Conservation (phyloP, 2,797 vertebrate species). For the Phrynocephalus forsythii region DNA sequence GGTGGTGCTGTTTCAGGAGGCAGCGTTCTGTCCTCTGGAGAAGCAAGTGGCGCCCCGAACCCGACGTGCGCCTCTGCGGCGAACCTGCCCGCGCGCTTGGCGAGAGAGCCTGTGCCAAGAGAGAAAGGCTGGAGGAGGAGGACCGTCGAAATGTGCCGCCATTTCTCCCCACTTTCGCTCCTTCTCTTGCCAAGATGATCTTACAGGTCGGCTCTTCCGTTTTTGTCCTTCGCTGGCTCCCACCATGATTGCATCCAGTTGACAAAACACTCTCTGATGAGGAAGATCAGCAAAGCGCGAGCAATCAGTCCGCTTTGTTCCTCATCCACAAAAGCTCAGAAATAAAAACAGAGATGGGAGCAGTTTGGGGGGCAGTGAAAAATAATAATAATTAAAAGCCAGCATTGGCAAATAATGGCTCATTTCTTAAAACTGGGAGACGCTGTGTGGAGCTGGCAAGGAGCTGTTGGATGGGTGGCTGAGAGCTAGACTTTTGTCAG, state of each 20-base stretch:
- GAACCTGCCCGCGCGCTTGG: too few relatives aligned
- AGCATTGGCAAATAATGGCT: neutral
- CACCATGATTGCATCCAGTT: neutral
- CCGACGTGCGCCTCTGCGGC: neutral
- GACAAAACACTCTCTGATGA: neutral
- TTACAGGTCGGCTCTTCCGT: neutral
- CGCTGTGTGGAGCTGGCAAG: neutral
- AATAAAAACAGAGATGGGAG: neutral
- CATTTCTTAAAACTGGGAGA: slow-evolving; percentile 1
- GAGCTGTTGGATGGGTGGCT: neutral
- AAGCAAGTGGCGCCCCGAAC: too few relatives aligned
- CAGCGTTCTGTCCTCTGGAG: neutral
- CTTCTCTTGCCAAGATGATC: neutral
- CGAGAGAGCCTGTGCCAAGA: too few relatives aligned
- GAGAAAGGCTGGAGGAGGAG: neutral
- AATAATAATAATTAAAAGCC: neutral
- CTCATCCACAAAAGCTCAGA: neutral
- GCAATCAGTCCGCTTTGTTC: slow-evolving; percentile 13
- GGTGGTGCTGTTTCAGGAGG: neutral
- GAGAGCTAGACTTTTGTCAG: neutral
- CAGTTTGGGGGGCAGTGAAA: neutral
- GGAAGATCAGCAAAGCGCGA: neutral
- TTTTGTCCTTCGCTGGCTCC: neutral
- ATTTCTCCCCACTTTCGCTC: neutral
- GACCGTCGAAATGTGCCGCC: neutral